Conservation (phyloP, 1,140 invertebrate species). For the Pseudomyrmex cubaensis region DNA sequence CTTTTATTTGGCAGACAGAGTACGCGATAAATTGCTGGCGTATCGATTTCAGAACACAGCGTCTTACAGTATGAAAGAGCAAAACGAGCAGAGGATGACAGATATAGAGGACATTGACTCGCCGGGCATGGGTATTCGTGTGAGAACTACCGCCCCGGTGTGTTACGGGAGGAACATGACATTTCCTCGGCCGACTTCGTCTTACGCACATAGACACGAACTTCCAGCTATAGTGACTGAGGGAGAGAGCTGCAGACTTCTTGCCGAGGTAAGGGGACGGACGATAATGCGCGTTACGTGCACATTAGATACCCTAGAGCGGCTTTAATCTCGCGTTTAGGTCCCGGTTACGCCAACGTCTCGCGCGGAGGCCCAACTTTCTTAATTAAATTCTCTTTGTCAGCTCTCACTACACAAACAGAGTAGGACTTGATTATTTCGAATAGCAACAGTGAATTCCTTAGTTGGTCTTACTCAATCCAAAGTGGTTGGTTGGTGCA, state of each 20-base stretch:
- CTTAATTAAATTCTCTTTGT: slow-evolving; percentile 9
- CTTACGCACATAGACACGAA: slow-evolving; percentile 84
- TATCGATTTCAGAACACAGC: slow-evolving; percentile 83
- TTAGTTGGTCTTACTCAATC: neutral
- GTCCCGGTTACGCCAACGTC: neutral
- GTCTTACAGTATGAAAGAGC: slow-evolving; percentile 83
- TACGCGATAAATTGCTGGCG: slow-evolving; percentile 51
- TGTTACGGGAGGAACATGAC: slow-evolving; percentile 87
- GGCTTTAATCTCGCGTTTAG: slow-evolving; percentile 15
- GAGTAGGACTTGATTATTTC: neutral
- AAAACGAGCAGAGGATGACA: slow-evolving; percentile 80
- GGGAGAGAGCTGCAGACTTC: slow-evolving; percentile 85
- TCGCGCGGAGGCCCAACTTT: neutral
- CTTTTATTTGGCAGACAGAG: slow-evolving; percentile 41
- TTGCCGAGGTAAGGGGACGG: slow-evolving; percentile 79
- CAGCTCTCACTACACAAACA: neutral
- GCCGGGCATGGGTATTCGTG: slow-evolving; percentile 73
- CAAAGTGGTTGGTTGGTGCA: neutral
- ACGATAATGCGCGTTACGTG: neutral
- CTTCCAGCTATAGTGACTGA: slow-evolving; percentile 88
- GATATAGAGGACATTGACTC: slow-evolving; percentile 80
- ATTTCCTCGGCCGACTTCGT: slow-evolving; percentile 86
- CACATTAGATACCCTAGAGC: neutral
- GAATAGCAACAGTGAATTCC: neutral
- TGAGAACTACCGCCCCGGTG: slow-evolving; percentile 79